Percentiles rank a stretch among this genome's conserved stretches.
Evolutionary conservation across 1,140 invertebrate genomes (phyloP).

Genomic region (Caenorhabditis latens): DNA sequence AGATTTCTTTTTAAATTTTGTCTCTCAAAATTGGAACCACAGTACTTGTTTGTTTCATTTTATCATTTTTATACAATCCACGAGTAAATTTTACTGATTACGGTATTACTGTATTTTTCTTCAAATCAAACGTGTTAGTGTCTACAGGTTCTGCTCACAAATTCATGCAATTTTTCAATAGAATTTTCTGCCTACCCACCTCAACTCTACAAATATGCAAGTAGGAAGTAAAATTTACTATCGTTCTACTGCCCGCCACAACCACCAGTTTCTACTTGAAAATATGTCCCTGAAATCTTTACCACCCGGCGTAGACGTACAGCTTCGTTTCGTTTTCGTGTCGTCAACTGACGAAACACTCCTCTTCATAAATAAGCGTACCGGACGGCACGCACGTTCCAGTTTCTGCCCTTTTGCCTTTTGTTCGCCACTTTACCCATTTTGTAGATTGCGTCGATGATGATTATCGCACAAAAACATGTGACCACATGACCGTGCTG

Average conservation of each 20-base stretch:
- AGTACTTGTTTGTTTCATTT: too few species aligned
- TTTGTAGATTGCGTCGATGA: constrained; percentile 9
- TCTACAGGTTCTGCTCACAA: too few species aligned
- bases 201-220: background rate
- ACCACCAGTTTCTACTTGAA: background rate
- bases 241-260: background rate
- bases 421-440: background rate
- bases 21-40: too few species aligned
- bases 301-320: background rate
- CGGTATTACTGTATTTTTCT: too few species aligned
- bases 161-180: too few species aligned
- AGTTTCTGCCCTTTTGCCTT: constrained; percentile 36
- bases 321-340: background rate
- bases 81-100: too few species aligned
- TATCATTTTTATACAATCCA: too few species aligned
- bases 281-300: constrained; percentile 40
- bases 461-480: constrained; percentile 42
- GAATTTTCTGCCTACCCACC: too few species aligned
- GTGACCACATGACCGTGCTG: constrained; percentile 38
- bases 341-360: constrained; percentile 50
- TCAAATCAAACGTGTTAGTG: too few species aligned
- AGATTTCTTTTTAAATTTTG: too few species aligned
- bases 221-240: constrained; percentile 28
- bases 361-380: constrained; percentile 30
- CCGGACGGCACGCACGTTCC: constrained; percentile 43